A percentile compares a stretch with the other conserved stretches of the same genome.
Conservation (phyloP, 2,797 vertebrate genomes). For the Sebastes iracundus region DNA sequence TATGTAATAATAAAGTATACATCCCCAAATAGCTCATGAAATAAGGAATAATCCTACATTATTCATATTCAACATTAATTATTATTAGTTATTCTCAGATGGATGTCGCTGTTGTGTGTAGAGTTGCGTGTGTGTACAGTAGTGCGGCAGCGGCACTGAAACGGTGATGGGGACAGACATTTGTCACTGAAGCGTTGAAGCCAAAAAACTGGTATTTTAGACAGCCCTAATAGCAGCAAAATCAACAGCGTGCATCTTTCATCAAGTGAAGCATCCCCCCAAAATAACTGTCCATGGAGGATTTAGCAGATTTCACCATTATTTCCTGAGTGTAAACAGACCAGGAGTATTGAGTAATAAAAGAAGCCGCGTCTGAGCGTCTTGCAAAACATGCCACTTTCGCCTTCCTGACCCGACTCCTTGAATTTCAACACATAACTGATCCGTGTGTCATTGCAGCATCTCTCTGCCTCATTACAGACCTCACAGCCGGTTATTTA, state of each 20-base stretch:
- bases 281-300: neutral
- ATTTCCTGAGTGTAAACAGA: neutral
- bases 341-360: neutral
- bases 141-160: no score
- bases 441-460: neutral
- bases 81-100: no score
- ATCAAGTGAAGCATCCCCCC: neutral
- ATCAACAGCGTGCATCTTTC: neutral
- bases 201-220: no score
- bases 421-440: neutral
- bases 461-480: slow-evolving; percentile 1
- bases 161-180: no score
- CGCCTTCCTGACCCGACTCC: neutral
- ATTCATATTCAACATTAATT: no score
- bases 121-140: no score
- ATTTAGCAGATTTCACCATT: neutral
- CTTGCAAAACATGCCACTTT: neutral
- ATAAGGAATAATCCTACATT: no score
- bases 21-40: no score
- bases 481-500: slow-evolving; percentile 39
- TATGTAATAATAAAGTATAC: no score
- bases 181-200: no score
- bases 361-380: neutral
- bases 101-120: no score
- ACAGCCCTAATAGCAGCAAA: neutral